Percentiles rank a stretch among this genome's conserved stretches.
Conservation (phyloP, 2,797 vertebrate genomes). For the Decapterus maruadsi region DNA sequence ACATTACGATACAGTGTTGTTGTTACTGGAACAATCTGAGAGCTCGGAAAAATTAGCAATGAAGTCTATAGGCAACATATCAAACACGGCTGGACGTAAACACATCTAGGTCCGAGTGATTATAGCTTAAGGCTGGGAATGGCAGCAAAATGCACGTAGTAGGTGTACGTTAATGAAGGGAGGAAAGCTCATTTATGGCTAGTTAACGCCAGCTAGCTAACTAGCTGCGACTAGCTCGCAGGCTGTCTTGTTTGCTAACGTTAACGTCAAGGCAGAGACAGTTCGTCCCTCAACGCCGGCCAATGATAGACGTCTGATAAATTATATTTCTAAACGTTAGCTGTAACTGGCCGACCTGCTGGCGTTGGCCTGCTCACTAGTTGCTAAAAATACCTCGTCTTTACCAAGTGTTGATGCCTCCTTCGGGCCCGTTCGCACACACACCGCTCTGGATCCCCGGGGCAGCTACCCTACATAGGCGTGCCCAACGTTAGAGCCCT, state of each 20-base stretch:
- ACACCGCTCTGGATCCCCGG: conserved; percentile 45
- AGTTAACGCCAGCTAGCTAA: conserved; percentile 55
- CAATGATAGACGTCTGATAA: conserved; percentile 12
- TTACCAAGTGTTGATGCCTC: conserved; percentile 58
- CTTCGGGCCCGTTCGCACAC: conserved; percentile 70
- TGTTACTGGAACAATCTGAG: conserved; percentile 44
- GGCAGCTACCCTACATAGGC: conserved; percentile 78
- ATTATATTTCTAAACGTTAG: conserved; percentile 27
- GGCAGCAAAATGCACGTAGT: neutral
- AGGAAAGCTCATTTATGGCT: conserved; percentile 21
- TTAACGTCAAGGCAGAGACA: conserved; percentile 21
- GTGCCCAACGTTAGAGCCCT: conserved; percentile 71
- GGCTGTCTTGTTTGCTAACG: conserved; percentile 54
- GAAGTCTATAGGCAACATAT: neutral
- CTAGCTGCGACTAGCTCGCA: conserved; percentile 58
- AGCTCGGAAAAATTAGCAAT: conserved; percentile 10
- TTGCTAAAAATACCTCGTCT: conserved; percentile 75
- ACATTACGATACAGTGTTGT: conserved; percentile 43
- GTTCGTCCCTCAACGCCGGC: conserved; percentile 10
- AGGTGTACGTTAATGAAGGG: neutral
- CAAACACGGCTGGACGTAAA: neutral
- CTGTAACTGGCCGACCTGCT: neutral
- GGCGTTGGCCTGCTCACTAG: conserved; percentile 29
- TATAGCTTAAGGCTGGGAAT: no score
- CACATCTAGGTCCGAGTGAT: neutral